Percentiles rank a stretch among this genome's conserved stretches.
Evolutionary conservation across 92 coral and sea anemone species (phyloP).

Genomic region (Pocillopora grandis): DNA sequence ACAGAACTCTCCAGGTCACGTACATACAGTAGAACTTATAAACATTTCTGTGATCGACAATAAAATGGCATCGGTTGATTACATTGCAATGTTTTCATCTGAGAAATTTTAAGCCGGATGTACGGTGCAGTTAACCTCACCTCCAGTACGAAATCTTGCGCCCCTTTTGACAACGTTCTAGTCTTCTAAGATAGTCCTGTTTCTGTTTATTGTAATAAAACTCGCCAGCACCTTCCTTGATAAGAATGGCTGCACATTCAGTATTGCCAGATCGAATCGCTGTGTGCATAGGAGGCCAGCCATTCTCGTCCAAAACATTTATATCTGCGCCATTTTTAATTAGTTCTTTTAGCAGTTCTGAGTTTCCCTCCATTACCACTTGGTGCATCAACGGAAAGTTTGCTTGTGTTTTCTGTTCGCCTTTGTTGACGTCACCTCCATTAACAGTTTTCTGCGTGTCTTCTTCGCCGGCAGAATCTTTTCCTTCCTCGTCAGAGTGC

Average conservation of each 20-base stretch:
- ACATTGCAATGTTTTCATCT: conserved; percentile 2
- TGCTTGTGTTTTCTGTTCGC: conserved; percentile 25
- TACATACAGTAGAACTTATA: background rate
- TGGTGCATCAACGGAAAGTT: conserved; percentile 59
- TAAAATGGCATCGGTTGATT: background rate
- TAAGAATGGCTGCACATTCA: conserved; percentile 77
- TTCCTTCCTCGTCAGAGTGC: conserved; percentile 39
- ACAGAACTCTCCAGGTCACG: background rate
- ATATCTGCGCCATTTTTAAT: conserved; percentile 76
- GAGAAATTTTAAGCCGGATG: background rate
- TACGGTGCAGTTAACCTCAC: background rate
- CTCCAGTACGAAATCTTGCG: conserved; percentile 80
- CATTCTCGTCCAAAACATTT: conserved; percentile 68
- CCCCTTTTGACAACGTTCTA: conserved; percentile 62
- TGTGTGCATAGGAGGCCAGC: conserved; percentile 87
- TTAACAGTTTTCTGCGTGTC: background rate
- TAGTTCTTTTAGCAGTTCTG: conserved; percentile 57
- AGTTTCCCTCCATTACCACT: conserved; percentile 68
- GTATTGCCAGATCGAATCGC: conserved; percentile 73
- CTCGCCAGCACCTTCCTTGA: conserved; percentile 86
- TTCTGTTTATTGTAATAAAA: conserved; percentile 78
- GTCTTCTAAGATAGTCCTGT: conserved; percentile 69
- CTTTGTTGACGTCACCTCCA: background rate
- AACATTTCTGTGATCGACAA: background rate
- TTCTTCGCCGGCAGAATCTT: background rate